Percentiles rank a stretch among this genome's conserved stretches.
Conservation (phyloP, 2,888 invertebrate species). For the Tridacna gigas region DNA sequence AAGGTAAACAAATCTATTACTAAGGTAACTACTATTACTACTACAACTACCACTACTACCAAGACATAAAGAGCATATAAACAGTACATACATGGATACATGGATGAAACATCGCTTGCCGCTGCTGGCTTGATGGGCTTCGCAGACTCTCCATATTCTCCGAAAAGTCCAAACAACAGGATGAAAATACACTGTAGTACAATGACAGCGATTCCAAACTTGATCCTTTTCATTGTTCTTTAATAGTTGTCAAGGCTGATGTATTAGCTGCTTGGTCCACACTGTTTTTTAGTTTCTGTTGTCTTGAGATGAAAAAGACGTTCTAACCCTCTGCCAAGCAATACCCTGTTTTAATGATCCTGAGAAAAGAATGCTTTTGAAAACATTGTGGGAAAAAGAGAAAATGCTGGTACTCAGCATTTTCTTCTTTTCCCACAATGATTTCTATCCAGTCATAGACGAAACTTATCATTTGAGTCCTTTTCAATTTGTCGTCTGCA, state of each 20-base stretch:
- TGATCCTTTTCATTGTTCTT: constrained; percentile 35
- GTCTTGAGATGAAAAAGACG: neutral
- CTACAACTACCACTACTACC: neutral
- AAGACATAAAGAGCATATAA: too few relatives aligned
- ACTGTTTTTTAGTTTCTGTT: neutral
- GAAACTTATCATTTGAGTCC: too few relatives aligned
- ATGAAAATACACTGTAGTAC: constrained; percentile 70
- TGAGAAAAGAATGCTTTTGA: neutral
- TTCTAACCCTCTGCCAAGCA: neutral
- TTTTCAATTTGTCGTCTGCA: too few relatives aligned
- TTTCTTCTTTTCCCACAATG: constrained; percentile 12
- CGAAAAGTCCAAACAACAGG: constrained; percentile 70
- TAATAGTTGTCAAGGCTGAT: too few relatives aligned
- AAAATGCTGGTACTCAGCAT: neutral
- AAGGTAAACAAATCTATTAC: neutral
- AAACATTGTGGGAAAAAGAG: neutral
- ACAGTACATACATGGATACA: constrained; percentile 67
- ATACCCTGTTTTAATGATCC: neutral
- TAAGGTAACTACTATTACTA: neutral
- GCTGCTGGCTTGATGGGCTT: constrained; percentile 49
- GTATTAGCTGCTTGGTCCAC: too few relatives aligned
- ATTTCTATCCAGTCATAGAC: neutral
- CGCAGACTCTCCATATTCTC: constrained; percentile 71
- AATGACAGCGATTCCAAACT: constrained; percentile 53
- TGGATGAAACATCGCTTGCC: constrained; percentile 12